Conservation (phyloP, 2,888 invertebrate genomes). For the Ectropis crepuscularia region DNA sequence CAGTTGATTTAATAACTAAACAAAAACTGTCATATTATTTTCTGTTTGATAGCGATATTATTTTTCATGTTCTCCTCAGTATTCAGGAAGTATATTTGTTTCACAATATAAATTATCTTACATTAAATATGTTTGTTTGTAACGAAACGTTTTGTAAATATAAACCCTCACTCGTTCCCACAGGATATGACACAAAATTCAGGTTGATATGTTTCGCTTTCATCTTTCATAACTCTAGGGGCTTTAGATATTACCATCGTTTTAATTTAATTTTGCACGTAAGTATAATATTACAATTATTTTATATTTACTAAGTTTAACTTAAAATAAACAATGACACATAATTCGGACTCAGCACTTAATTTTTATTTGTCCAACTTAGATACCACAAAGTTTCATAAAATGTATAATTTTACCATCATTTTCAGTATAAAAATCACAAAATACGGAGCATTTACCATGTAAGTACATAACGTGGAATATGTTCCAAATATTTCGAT, state of each 20-base stretch:
- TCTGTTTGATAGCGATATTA: too few species aligned
- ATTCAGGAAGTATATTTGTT: not conserved
- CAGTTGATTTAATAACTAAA: too few species aligned
- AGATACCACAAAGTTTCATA: too few species aligned
- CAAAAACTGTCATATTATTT: too few species aligned
- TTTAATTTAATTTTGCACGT: conserved; percentile 11
- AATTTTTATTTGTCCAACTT: too few species aligned
- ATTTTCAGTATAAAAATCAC: not conserved
- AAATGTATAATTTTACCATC: too few species aligned
- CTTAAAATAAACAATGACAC: not conserved
- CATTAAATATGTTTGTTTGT: conserved; percentile 32
- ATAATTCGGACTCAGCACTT: not conserved
- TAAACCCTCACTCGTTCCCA: conserved; percentile 60
- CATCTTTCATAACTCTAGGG: conserved; percentile 29
- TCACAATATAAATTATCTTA: conserved; percentile 7
- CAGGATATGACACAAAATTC: conserved; percentile 65
- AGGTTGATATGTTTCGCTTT: conserved; percentile 71
- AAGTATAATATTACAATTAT: conserved; percentile 4
- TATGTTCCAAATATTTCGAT: too few species aligned
- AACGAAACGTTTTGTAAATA: conserved; percentile 57
- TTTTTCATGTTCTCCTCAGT: too few species aligned
- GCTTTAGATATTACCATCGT: conserved; percentile 19
- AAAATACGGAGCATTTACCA: not conserved
- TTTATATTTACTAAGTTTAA: not conserved
- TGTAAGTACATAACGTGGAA: too few species aligned